Evolutionary conservation across 2,888 invertebrate genomes (phyloP).

Genomic region (Operophtera brumata): DNA sequence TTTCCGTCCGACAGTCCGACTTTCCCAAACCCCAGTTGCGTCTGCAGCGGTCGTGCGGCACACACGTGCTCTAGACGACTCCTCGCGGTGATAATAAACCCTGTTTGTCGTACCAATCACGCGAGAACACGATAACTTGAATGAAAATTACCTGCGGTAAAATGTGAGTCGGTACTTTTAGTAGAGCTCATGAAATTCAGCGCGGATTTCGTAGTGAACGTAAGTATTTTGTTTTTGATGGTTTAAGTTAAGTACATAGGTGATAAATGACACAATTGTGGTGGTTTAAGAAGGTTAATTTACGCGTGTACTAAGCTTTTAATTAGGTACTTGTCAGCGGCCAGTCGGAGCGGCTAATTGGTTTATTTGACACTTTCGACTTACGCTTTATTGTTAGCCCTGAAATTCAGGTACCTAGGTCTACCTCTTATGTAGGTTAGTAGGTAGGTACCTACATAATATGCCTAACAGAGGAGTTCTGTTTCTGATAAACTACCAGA

Average conservation of each 20-base stretch:
- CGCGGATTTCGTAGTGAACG: conserved; percentile 27
- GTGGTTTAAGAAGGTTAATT: conserved; percentile 18
- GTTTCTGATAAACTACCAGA: not conserved
- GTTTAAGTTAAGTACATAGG: conserved; percentile 3
- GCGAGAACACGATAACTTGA: conserved; percentile 33
- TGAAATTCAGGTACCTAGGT: not conserved
- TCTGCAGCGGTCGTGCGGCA: conserved; percentile 42
- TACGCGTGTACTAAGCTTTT: conserved; percentile 21
- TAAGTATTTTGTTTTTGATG: conserved; percentile 30
- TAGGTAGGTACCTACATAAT: not conserved
- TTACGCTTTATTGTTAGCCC: conserved; percentile 20
- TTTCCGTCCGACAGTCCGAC: conserved; percentile 44
- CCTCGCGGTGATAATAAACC: conserved; percentile 11
- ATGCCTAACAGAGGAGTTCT: not conserved
- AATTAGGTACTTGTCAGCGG: conserved; percentile 9
- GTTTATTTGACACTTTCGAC: conserved; percentile 19
- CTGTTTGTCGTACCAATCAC: conserved; percentile 29
- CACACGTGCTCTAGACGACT: conserved; percentile 30
- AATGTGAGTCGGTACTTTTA: conserved; percentile 30
- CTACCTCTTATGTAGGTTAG: not conserved
- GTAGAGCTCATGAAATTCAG: conserved; percentile 22
- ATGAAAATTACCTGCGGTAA: conserved; percentile 25
- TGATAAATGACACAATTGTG: conserved; percentile 8
- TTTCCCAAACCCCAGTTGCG: conserved; percentile 61
- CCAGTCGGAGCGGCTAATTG: conserved; percentile 12